These are phyloP conservation scores for Bombycilla garrulus DNA, from an alignment of 2,113 vertebrate species.

Conservation along the genomic window DNA sequence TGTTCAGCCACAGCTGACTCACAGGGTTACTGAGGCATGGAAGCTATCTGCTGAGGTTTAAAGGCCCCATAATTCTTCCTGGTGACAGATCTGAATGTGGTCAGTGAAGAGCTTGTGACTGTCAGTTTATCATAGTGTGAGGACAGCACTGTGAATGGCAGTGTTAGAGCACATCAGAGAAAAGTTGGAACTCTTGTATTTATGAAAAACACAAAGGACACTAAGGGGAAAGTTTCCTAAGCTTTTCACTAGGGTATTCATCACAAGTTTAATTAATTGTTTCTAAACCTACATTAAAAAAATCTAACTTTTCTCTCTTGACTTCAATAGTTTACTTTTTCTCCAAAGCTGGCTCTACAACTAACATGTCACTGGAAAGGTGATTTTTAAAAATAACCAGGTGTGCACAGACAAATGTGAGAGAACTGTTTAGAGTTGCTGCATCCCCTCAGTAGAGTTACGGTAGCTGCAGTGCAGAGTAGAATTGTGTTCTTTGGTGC, in stretches of 20 bases:
- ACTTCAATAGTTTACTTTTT: background rate
- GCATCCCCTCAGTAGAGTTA: background rate
- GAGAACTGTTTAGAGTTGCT: background rate
- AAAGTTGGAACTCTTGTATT: background rate
- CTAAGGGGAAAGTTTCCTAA: background rate
- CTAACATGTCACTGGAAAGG: background rate
- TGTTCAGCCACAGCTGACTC: background rate
- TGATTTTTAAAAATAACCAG: background rate
- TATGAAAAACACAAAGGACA: background rate
- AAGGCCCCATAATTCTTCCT: background rate
- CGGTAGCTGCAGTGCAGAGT: background rate
- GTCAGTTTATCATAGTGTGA: background rate
- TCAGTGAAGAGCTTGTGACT: background rate
- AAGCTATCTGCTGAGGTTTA: background rate
- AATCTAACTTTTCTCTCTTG: background rate
- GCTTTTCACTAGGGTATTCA: background rate
- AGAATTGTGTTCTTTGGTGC: background rate
- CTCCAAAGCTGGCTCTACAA: background rate
- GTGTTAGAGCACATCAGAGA: background rate
- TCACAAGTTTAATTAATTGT: background rate
- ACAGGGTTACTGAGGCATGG: background rate
- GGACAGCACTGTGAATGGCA: background rate
- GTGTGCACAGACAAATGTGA: background rate
- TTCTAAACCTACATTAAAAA: background rate
- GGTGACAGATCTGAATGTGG: background rate